Evolutionary conservation across 2,113 vertebrate genomes (phyloP).

Genomic region (Pseudois nayaur): DNA sequence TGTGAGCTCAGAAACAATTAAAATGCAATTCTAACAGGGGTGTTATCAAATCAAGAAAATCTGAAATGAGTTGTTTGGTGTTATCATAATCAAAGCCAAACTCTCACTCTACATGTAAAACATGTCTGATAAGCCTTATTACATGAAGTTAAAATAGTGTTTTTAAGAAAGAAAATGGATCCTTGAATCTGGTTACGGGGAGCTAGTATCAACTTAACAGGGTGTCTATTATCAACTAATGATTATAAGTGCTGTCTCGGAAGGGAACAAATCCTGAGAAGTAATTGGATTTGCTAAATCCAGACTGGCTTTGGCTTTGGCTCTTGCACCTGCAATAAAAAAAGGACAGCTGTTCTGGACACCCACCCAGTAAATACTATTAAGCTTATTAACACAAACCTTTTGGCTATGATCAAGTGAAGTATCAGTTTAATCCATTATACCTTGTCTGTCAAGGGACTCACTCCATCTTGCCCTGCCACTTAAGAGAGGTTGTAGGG

Average conservation of each 20-base stretch:
- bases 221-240: conserved; percentile 50
- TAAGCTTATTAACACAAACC: conserved; percentile 61
- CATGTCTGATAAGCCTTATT: conserved; percentile 48
- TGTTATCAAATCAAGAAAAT: conserved; percentile 66
- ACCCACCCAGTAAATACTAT: conserved; percentile 59
- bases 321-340: conserved; percentile 65
- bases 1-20: conserved; percentile 72
- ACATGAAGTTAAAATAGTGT: conserved; percentile 35
- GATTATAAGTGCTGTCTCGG: conserved; percentile 55
- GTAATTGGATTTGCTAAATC: conserved; percentile 64
- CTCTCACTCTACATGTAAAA: conserved; percentile 70
- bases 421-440: conserved; percentile 61
- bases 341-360: conserved; percentile 64
- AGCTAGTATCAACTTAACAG: conserved; percentile 51
- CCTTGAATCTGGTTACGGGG: conserved; percentile 17
- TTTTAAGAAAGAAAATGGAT: conserved; percentile 51
- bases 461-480: background rate
- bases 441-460: conserved; percentile 49
- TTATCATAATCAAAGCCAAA: conserved; percentile 69
- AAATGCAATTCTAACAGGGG: conserved; percentile 68
- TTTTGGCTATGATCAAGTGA: conserved; percentile 67
- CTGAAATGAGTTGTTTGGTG: conserved; percentile 66
- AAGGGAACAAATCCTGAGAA: conserved; percentile 59
- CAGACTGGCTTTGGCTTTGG: conserved; percentile 46
- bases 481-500: conserved; percentile 34